Percentiles rank a stretch among this genome's conserved stretches.
phyloP scores from a whole-genome alignment of 2,888 invertebrate genomes.

The Brachylomia viminalis region DNA sequence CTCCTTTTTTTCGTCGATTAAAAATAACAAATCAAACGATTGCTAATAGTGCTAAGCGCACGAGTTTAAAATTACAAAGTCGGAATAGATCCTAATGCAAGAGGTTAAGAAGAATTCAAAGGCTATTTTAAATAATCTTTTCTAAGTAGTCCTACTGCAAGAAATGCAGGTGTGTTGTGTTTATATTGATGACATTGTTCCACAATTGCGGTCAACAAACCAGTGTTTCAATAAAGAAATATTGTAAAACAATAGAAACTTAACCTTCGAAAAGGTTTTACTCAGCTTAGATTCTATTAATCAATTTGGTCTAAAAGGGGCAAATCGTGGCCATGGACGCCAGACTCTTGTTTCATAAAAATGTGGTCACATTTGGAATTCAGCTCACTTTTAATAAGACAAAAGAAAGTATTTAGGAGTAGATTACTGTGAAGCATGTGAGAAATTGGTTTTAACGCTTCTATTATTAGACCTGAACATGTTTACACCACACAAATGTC shows the following conservation, averaged over 20 bases:
- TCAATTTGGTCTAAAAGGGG: conserved; percentile 19
- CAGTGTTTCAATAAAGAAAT: not conserved
- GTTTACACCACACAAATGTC: not conserved
- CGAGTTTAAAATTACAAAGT: conserved; percentile 11
- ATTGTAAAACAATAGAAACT: not conserved
- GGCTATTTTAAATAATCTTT: conserved; percentile 6
- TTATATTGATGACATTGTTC: not conserved
- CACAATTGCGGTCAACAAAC: conserved; percentile 22
- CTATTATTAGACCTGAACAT: not conserved
- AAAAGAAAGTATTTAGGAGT: not conserved
- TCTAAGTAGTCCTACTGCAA: conserved; percentile 1
- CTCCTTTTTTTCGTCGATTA: no score
- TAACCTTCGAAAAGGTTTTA: conserved; percentile 21
- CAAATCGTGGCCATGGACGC: not conserved
- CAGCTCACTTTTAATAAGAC: not conserved
- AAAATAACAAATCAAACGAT: not conserved
- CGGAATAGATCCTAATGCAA: conserved; percentile 14
- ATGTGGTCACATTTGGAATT: conserved; percentile 20
- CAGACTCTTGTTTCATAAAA: conserved; percentile 11
- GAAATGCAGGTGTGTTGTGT: conserved; percentile 17
- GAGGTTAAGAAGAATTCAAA: conserved; percentile 4
- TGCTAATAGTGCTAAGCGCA: conserved; percentile 1
- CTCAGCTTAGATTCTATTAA: conserved; percentile 10
- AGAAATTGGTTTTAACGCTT: not conserved
- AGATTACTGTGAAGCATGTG: not conserved